Conservation (phyloP, 2,888 invertebrate species). For the Drosophila sordidula region DNA sequence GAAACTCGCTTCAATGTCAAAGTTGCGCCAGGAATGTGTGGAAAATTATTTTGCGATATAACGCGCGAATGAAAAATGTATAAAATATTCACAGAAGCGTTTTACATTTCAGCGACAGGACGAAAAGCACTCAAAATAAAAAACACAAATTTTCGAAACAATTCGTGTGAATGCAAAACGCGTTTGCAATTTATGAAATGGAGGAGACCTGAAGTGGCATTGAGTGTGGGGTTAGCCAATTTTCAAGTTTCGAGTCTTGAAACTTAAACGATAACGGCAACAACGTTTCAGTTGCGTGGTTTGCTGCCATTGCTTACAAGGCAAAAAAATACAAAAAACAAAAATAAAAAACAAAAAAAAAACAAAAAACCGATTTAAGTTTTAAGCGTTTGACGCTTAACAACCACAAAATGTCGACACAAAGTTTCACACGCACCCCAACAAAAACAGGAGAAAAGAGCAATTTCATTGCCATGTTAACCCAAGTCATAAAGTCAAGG, state of each 20-base stretch:
- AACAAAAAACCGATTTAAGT: constrained; percentile 70
- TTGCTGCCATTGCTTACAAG: constrained; percentile 20
- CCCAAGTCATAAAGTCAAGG: constrained; percentile 75
- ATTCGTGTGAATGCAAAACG: constrained; percentile 35
- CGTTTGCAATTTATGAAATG: constrained; percentile 34
- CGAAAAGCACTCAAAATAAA: constrained; percentile 14
- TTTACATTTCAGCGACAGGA: constrained; percentile 33
- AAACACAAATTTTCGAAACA: constrained; percentile 51
- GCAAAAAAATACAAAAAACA: constrained; percentile 22
- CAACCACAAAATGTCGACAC: constrained; percentile 76
- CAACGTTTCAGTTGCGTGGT: constrained; percentile 40
- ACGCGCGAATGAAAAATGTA: constrained; percentile 73
- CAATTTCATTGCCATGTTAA: constrained; percentile 69
- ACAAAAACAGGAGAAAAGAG: constrained; percentile 21
- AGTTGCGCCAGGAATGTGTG: constrained; percentile 68
- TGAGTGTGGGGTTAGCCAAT: constrained; percentile 9
- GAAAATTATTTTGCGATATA: constrained; percentile 70
- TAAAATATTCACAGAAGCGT: constrained; percentile 74
- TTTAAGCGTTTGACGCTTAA: constrained; percentile 78
- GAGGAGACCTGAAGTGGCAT: neutral
- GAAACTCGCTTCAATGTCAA: constrained; percentile 62
- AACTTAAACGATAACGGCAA: constrained; percentile 60
- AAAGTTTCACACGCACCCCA: constrained; percentile 69
- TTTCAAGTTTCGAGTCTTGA: constrained; percentile 23
- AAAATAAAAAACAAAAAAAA: constrained; percentile 19